These are phyloP conservation scores for Campoplex capitator DNA, from an alignment of 2,888 invertebrate genomes.

Conservation along the genomic window DNA sequence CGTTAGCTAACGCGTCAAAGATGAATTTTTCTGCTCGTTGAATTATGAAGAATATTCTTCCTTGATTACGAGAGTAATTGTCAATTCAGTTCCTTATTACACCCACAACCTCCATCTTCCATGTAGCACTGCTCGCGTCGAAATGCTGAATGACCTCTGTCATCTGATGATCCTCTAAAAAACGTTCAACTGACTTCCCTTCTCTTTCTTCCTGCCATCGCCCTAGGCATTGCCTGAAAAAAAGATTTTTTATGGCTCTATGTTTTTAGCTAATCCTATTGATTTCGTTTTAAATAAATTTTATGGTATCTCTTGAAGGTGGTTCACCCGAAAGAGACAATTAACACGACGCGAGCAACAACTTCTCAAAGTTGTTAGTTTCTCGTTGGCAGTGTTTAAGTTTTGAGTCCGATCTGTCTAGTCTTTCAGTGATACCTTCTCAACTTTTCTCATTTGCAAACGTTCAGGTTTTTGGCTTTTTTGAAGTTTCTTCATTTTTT, in stretches of 20 bases:
- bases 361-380: too few relatives aligned
- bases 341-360: too few relatives aligned
- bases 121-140: background rate
- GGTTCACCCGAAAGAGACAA: too few relatives aligned
- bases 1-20: background rate
- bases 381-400: background rate
- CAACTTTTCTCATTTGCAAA: background rate
- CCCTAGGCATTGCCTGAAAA: background rate
- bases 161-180: background rate
- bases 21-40: background rate
- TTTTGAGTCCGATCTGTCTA: background rate
- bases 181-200: background rate
- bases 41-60: constrained; percentile 12
- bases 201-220: background rate
- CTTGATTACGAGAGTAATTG: constrained; percentile 1
- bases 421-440: background rate
- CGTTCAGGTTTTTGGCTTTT: background rate
- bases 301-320: too few relatives aligned
- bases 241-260: background rate
- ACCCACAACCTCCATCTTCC: background rate
- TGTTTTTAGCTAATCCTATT: background rate
- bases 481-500: background rate
- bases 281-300: too few relatives aligned
- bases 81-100: constrained; percentile 38
- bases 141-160: background rate